Evolutionary conservation across 2,113 vertebrate genomes (phyloP), one percentile per base, ranked within the genome.

Genomic region (Petrocephalus microphthalmus): DNA sequence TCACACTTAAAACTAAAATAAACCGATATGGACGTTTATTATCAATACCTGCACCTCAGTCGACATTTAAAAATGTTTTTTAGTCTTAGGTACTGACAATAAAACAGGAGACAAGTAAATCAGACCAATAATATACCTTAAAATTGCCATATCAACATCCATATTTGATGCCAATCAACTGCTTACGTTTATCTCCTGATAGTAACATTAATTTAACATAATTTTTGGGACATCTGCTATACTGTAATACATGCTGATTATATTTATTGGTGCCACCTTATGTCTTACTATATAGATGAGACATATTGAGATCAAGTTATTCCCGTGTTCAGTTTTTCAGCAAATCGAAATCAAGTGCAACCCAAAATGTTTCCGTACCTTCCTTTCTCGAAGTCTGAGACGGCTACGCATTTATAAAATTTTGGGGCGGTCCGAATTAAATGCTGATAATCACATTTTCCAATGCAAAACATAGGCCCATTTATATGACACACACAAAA

Each of bases 221-320:
- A 85, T 91, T 91, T 67, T 90, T 89, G 10, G 74, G 90, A 91
- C 90, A 92, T 92, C 91, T 92, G 91, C 89, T 91, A 89, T 89
- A 74, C 19, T 89, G 89, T 88, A 87, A 90, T 91, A 91, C 90
- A 89, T 64, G 42, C 87, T 91, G 86, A 89, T 90, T 90, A 89
- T 81, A 87, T 52, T 82, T 81, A 82, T 89, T 89, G 89, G 87
- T 89, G 85, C 47, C 87, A 78, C 90, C 87, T 57, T 89, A 89
- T 91, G 91, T 89, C 85, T 37, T 42, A 53, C 64, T 49, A 64
- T 64, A 84, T 49, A 64, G 86, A 83, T 82, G 60, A 60, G 67
- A 47, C 25, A 54, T 37, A 37, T 47, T 88, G 78, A 88, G 54
- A 84, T 29, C 60, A 83, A 53, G 49, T 71, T 67, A 13, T 33